Base-by-base conservation (phyloP, 2,888 invertebrate genomes). In the Leptura quadrifasciata region DNA sequence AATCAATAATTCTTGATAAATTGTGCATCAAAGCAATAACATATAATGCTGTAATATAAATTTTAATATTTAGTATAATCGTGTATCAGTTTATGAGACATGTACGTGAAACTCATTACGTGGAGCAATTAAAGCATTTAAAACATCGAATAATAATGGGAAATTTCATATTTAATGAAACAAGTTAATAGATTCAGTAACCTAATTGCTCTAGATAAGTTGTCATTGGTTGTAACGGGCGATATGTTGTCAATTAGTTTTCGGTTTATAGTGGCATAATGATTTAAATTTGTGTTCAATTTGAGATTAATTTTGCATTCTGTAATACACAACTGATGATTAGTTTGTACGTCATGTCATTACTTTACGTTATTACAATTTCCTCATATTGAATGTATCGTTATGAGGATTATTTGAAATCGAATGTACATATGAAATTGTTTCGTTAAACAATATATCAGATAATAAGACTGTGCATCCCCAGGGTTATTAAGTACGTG, bases 271-370 rank as follows among this genome's bases (percentile, higher is more conserved):
- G 39, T 35, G 31, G 76, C 72, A 77, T 77, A 54, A 80, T 77
- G 74, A 80, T 80, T 78, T 77, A 78, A 78, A 77, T 77, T 76
- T 74, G 73, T 39, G 78, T 77, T 80, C 80, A 77, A 77, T 81
- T 77, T 77, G 80, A 80, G 77, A 81, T 82, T 77, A 82, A 82
- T 82, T 81, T 61, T 74, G 68, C 24, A 68, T 55, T 57, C 68
- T 17, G 31, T 61, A 65, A 74, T 68, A 68, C 39, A 27, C 39
- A 65, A 65, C 67, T 64, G 60, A 55, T 72, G 67, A 75, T 72
- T 67, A 75, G 75, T 65, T 75, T 47, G 64, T 58, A 65, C 12
- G 65, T 55, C 55, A 71, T 75, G 55, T 72, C 75, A 67, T 75
- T 72, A 64, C 24, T 71, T 71, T 64, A 31, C 67, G 57, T 47